Evolutionary conservation across 2,113 vertebrate genomes (phyloP).

Genomic region (Eidolon helvum): DNA sequence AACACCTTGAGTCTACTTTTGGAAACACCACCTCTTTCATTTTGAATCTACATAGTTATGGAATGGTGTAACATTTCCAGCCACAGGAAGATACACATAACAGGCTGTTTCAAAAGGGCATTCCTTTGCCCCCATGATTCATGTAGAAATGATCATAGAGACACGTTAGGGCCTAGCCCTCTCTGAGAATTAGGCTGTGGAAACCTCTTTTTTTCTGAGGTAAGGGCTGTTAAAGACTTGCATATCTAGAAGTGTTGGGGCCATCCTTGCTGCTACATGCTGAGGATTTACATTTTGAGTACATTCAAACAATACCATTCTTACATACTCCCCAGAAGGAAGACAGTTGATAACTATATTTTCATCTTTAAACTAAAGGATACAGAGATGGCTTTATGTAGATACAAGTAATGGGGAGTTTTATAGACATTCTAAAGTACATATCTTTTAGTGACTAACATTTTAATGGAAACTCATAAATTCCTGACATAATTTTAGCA

Average conservation of each 20-base stretch:
- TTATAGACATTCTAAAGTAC: constrained; percentile 36
- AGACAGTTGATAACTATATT: constrained; percentile 30
- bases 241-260: not conserved
- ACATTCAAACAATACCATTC: constrained; percentile 19
- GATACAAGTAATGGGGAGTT: not conserved
- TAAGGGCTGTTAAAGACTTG: not conserved
- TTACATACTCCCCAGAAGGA: not conserved
- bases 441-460: not conserved
- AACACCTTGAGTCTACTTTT: not conserved
- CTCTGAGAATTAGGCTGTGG: not conserved
- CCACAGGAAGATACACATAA: not conserved
- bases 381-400: constrained; percentile 27
- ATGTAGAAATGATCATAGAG: not conserved
- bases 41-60: not conserved
- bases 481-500: not conserved
- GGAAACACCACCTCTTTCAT: not conserved
- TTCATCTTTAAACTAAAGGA: constrained; percentile 33
- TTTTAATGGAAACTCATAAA: constrained; percentile 39
- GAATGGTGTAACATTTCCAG: not conserved
- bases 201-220: not conserved
- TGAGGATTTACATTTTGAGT: not conserved
- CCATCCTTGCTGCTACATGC: not conserved
- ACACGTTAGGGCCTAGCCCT: not conserved
- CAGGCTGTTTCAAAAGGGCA: not conserved
- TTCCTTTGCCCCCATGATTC: not conserved